Evolutionary conservation across 2,113 vertebrate species (phyloP).

Genomic region (Microcebus griseorufus): DNA sequence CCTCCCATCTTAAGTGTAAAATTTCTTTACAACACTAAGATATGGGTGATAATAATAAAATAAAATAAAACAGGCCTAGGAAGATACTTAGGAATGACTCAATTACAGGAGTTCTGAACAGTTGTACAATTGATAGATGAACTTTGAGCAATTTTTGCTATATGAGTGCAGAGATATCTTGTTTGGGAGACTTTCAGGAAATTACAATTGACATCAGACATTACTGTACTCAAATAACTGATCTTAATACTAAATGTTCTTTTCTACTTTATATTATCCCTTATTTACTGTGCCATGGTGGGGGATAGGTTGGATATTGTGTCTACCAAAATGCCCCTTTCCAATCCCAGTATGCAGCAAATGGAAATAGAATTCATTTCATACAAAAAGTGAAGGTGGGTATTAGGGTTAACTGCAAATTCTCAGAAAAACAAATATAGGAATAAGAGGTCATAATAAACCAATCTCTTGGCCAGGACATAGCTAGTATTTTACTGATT

Average conservation of each 20-base stretch:
- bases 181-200: slow-evolving; percentile 69
- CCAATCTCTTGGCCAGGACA: not conserved
- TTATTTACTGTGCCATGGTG: slow-evolving; percentile 48
- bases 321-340: not conserved
- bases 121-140: slow-evolving; percentile 17
- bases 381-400: not conserved
- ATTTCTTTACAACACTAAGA: not conserved
- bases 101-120: not conserved
- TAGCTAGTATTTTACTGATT: not conserved
- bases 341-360: not conserved
- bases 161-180: slow-evolving; percentile 46
- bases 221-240: slow-evolving; percentile 28
- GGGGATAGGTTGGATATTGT: not conserved
- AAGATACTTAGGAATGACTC: not conserved
- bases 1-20: not conserved
- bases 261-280: not conserved
- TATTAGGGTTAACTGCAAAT: not conserved
- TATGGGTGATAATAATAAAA: not conserved
- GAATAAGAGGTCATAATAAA: not conserved
- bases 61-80: not conserved
- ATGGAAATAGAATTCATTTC: not conserved
- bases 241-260: slow-evolving; percentile 67
- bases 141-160: slow-evolving; percentile 19
- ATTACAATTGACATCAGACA: slow-evolving; percentile 62
- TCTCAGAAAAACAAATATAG: not conserved